These are phyloP conservation scores for Oreochromis niloticus DNA, from an alignment of 2,113 vertebrate species.

Conservation along the genomic window DNA sequence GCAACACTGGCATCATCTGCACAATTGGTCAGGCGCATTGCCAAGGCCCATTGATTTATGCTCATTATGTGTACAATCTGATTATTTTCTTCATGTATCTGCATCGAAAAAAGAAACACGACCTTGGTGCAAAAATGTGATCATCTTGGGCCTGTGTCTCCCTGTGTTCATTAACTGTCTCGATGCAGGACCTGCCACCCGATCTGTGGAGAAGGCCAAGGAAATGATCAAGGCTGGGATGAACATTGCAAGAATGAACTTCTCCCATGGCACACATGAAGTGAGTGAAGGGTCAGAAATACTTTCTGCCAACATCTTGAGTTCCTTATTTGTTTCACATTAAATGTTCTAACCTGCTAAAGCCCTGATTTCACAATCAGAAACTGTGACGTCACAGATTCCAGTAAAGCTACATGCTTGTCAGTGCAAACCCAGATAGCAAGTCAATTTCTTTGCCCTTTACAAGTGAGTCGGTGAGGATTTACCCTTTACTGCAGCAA, in stretches of 20 bases:
- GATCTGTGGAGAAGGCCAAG: constrained; percentile 84
- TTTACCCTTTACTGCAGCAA: constrained; percentile 25
- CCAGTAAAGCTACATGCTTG: neutral
- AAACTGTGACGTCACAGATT: neutral
- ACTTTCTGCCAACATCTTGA: neutral
- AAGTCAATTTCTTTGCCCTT: neutral
- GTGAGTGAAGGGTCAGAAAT: constrained; percentile 60
- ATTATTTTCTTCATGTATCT: neutral
- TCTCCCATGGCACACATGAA: constrained; percentile 96
- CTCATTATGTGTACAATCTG: neutral
- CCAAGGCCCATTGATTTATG: neutral
- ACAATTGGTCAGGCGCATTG: constrained; percentile 84
- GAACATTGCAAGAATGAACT: constrained; percentile 97
- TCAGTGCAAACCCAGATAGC: neutral
- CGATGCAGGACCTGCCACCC: constrained; percentile 84
- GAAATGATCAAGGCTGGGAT: constrained; percentile 98
- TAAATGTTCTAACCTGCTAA: neutral
- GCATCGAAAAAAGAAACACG: neutral
- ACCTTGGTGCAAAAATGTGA: neutral
- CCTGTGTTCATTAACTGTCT: neutral
- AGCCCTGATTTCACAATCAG: neutral
- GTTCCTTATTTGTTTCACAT: neutral
- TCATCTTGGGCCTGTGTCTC: neutral
- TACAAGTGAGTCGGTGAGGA: neutral
- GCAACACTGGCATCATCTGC: constrained; percentile 97